A percentile compares a stretch with the other conserved stretches of the same genome.
Conservation (phyloP, 2,113 vertebrate species). For the Pomatorhinus ruficollis region DNA sequence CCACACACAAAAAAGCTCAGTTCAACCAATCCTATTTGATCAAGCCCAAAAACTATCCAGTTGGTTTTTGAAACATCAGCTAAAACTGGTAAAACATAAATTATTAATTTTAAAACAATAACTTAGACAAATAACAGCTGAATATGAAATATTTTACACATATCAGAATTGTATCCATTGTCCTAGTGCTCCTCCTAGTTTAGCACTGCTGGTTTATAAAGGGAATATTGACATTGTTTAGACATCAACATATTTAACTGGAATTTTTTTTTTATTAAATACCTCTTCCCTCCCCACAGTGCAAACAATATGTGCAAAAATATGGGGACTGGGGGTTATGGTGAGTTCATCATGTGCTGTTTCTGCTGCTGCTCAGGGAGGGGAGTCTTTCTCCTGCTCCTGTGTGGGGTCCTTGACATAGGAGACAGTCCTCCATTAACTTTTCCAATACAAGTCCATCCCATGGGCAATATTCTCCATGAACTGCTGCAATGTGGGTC, state of each 20-base stretch:
- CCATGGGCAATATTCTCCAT: background rate
- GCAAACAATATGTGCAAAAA: background rate
- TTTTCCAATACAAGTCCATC: background rate
- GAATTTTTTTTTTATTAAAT: background rate
- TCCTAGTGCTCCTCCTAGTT: background rate
- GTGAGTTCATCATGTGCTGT: rapidly evolving
- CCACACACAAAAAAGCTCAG: background rate
- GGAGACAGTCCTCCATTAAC: background rate
- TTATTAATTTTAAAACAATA: background rate
- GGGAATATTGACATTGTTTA: background rate
- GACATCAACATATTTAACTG: background rate
- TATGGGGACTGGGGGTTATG: background rate
- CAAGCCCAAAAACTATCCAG: background rate
- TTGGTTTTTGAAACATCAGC: background rate
- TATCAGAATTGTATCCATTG: background rate
- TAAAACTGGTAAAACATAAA: background rate
- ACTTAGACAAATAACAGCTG: background rate
- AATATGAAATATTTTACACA: background rate
- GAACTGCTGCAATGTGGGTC: background rate
- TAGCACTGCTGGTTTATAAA: background rate
- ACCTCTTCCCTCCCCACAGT: background rate
- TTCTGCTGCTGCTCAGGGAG: background rate
- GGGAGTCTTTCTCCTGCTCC: background rate
- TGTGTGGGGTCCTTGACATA: background rate
- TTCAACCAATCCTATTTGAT: background rate